phyloP scores from a whole-genome alignment of 1,140 invertebrate species.

The Drosophila ironensis region DNA sequence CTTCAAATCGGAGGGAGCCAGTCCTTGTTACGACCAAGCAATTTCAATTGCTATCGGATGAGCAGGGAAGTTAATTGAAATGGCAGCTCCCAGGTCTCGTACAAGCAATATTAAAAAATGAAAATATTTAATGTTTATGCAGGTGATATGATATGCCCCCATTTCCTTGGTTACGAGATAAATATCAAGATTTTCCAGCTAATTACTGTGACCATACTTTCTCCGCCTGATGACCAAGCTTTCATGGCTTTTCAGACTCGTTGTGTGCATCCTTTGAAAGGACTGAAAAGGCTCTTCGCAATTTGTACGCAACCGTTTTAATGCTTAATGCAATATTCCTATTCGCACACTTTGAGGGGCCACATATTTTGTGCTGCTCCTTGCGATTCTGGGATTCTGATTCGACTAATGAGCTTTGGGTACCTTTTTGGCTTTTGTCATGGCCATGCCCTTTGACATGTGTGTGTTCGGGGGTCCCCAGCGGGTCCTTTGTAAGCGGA shows the following conservation, averaged over 20 bases:
- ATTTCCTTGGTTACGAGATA: too few species aligned
- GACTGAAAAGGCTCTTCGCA: not conserved
- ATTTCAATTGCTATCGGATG: too few species aligned
- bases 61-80: too few species aligned
- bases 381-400: not conserved
- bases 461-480: slow-evolving; percentile 4
- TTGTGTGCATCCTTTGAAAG: not conserved
- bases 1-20: not conserved
- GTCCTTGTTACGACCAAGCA: not conserved
- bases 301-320: slow-evolving; percentile 27
- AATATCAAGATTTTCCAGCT: too few species aligned
- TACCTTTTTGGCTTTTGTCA: slow-evolving; percentile 34
- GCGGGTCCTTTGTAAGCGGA: slow-evolving; percentile 40
- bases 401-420: slow-evolving; percentile 53
- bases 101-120: too few species aligned
- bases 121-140: too few species aligned
- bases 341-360: slow-evolving; percentile 10
- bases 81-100: too few species aligned
- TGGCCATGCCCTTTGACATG: slow-evolving; percentile 51
- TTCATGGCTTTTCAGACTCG: too few species aligned
- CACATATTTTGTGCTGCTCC: not conserved
- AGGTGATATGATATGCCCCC: too few species aligned
- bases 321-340: slow-evolving; percentile 28
- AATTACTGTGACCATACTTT: too few species aligned
- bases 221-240: too few species aligned